Conservation (phyloP, 2,888 invertebrate genomes). For the Julus scanicus region DNA sequence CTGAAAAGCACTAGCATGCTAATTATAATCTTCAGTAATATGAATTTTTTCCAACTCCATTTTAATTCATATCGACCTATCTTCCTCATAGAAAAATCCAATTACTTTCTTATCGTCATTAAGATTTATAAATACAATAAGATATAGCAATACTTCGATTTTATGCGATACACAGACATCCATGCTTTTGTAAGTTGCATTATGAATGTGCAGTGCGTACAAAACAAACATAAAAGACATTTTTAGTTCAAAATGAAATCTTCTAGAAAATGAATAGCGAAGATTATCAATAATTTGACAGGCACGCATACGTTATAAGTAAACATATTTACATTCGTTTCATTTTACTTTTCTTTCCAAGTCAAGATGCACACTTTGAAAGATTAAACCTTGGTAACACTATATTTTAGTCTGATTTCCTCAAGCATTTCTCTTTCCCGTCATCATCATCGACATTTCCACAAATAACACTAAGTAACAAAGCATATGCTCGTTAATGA, state of each 20-base stretch:
- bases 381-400: constrained; percentile 6
- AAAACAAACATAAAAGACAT: not conserved
- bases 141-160: not conserved
- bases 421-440: not conserved
- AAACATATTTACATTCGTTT: constrained; percentile 2
- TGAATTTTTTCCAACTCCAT: too few relatives aligned
- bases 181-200: not conserved
- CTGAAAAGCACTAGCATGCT: too few relatives aligned
- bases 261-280: not conserved
- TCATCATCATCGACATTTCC: not conserved
- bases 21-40: too few relatives aligned
- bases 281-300: constrained; percentile 21
- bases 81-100: too few relatives aligned
- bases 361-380: constrained; percentile 2
- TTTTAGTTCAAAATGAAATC: not conserved
- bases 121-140: not conserved
- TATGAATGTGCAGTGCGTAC: not conserved
- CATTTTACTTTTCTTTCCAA: not conserved
- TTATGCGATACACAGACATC: not conserved
- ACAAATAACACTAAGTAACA: not conserved
- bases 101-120: not conserved
- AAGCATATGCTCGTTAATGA: not conserved
- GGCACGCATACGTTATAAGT: not conserved
- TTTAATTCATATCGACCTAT: too few relatives aligned
- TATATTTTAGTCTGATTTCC: not conserved